These are phyloP conservation scores for Leucophenga maculata DNA, from an alignment of 2,888 invertebrate species.

Conservation along the genomic window DNA sequence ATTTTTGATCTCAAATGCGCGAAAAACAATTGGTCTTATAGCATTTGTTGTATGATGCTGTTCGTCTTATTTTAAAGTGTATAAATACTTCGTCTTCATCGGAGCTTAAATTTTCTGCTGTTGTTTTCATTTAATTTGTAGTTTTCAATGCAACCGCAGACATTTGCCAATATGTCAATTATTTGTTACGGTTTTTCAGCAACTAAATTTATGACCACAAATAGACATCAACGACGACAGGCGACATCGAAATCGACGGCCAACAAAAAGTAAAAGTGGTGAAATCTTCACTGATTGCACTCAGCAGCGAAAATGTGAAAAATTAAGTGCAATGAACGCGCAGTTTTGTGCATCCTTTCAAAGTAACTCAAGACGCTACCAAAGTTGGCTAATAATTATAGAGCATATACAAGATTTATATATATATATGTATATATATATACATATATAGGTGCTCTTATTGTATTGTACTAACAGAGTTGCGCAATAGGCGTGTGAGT, in stretches of 20 bases:
- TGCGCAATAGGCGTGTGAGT: not conserved
- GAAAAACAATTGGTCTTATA: not conserved
- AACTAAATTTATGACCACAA: conserved; percentile 13
- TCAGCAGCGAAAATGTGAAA: not conserved
- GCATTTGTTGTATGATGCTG: not conserved
- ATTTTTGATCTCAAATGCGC: too few relatives aligned
- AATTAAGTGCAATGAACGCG: conserved; percentile 1
- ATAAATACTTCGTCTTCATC: too few relatives aligned
- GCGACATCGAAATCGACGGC: too few relatives aligned
- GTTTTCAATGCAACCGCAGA: not conserved
- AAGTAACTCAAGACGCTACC: not conserved
- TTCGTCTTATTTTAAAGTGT: not conserved
- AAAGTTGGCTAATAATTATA: not conserved
- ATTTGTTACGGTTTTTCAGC: conserved; percentile 14
- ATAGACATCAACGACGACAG: not conserved
- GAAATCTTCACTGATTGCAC: conserved; percentile 1
- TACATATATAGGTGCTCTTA: too few relatives aligned
- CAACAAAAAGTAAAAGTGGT: conserved; percentile 21
- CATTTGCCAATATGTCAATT: conserved; percentile 15
- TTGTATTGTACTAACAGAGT: not conserved
- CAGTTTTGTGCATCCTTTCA: conserved; percentile 1
- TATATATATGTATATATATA: too few relatives aligned
- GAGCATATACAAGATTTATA: not conserved
- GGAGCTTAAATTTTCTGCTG: too few relatives aligned
- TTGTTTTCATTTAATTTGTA: too few relatives aligned